These are phyloP conservation scores for Pristionchus maxplancki DNA, from an alignment of 2,888 invertebrate species.

Conservation along the genomic window DNA sequence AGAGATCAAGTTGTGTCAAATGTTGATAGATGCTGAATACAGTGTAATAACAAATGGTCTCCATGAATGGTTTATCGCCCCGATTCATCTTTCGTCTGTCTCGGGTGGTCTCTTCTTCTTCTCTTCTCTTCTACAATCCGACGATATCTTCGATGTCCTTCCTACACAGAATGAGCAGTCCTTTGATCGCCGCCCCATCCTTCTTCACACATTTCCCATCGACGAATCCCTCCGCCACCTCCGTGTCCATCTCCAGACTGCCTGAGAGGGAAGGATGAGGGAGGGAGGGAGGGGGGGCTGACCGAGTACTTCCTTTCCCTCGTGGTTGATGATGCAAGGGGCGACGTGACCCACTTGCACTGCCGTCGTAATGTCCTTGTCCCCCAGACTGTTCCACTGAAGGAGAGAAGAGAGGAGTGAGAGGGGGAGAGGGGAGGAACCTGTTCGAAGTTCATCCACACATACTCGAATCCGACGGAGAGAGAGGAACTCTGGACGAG, in stretches of 20 bases:
- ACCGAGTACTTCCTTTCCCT: slow-evolving; percentile 34
- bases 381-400: slow-evolving; percentile 20
- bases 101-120: slow-evolving; percentile 4
- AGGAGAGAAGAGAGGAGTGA: background rate
- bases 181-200: slow-evolving; percentile 40
- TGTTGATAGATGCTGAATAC: background rate
- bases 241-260: slow-evolving; percentile 47
- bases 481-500: slow-evolving; percentile 36
- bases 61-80: slow-evolving; percentile 40
- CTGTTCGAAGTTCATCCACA: slow-evolving; percentile 43
- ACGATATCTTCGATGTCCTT: slow-evolving; percentile 47
- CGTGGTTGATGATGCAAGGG: slow-evolving; percentile 33
- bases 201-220: slow-evolving; percentile 39
- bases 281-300: background rate
- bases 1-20: background rate
- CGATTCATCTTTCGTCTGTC: slow-evolving; percentile 8
- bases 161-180: slow-evolving; percentile 38
- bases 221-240: slow-evolving; percentile 44
- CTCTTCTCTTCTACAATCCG: slow-evolving; percentile 18
- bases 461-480: slow-evolving; percentile 46
- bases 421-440: background rate
- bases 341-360: slow-evolving; percentile 34
- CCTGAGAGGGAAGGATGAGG: background rate
- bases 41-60: background rate
- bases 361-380: slow-evolving; percentile 11